Evolutionary conservation across 1,140 invertebrate species (phyloP).

Genomic region (Nasonia vitripennis): DNA sequence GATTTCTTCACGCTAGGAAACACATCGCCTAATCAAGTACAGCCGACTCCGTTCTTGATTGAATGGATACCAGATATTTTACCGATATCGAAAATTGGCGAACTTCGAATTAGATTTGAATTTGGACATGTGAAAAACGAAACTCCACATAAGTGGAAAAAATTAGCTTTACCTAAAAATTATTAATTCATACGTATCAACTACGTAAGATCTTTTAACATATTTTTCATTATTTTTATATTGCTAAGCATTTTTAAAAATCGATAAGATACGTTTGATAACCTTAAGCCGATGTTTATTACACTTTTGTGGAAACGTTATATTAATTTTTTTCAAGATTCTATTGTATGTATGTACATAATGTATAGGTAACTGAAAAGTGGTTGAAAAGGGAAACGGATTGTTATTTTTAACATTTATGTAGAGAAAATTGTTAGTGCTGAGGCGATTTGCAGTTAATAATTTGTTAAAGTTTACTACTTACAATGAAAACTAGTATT

Average conservation of each 20-base stretch:
- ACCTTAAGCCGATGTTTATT: neutral
- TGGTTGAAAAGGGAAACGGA: neutral
- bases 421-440: neutral
- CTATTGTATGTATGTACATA: neutral
- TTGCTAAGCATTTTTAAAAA: neutral
- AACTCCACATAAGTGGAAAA: slow-evolving; percentile 62
- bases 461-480: neutral
- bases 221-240: neutral
- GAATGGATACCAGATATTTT: slow-evolving; percentile 87
- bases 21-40: slow-evolving; percentile 77
- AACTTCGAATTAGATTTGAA: slow-evolving; percentile 81
- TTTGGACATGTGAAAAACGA: slow-evolving; percentile 77
- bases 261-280: neutral
- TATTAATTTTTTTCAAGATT: neutral
- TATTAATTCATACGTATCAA: slow-evolving; percentile 48
- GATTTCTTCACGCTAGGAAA: slow-evolving; percentile 73
- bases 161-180: slow-evolving; percentile 62
- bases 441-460: neutral
- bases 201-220: neutral
- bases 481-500: neutral
- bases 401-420: neutral
- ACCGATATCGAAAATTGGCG: slow-evolving; percentile 82
- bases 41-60: slow-evolving; percentile 83
- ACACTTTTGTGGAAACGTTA: neutral
- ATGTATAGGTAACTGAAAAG: neutral